These are phyloP conservation scores for Metalampra italica DNA, from an alignment of 2,888 invertebrate species.

Conservation along the genomic window DNA sequence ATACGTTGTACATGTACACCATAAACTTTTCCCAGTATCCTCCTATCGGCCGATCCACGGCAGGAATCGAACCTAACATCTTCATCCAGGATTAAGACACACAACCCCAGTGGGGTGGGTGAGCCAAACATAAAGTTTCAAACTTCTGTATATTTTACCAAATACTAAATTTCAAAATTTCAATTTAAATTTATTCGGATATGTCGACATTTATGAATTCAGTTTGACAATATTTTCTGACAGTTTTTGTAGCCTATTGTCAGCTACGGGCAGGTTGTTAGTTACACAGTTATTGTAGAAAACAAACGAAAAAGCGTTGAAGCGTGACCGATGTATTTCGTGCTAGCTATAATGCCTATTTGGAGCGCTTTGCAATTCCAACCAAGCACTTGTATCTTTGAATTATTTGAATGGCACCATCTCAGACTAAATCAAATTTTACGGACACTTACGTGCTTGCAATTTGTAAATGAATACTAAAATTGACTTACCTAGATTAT, in stretches of 20 bases:
- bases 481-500: too few species aligned
- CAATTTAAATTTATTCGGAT: not conserved
- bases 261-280: not conserved
- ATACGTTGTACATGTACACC: too few species aligned
- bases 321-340: slow-evolving; percentile 30
- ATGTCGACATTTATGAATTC: not conserved
- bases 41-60: too few species aligned
- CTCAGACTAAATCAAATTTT: not conserved
- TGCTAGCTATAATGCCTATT: slow-evolving; percentile 15
- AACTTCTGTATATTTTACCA: too few species aligned
- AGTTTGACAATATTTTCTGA: slow-evolving; percentile 5
- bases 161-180: too few species aligned
- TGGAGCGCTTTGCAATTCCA: slow-evolving; percentile 1
- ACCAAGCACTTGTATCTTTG: not conserved
- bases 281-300: not conserved
- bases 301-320: slow-evolving; percentile 18
- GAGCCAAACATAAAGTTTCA: too few species aligned
- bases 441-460: too few species aligned
- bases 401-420: not conserved
- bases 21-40: too few species aligned
- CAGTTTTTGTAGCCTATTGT: slow-evolving; percentile 1
- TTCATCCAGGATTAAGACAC: too few species aligned
- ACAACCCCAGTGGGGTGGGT: too few species aligned
- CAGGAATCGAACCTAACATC: too few species aligned
- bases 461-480: too few species aligned